These are phyloP conservation scores for Cheilosia vernalis DNA, from an alignment of 2,888 invertebrate genomes.

Conservation along the genomic window DNA sequence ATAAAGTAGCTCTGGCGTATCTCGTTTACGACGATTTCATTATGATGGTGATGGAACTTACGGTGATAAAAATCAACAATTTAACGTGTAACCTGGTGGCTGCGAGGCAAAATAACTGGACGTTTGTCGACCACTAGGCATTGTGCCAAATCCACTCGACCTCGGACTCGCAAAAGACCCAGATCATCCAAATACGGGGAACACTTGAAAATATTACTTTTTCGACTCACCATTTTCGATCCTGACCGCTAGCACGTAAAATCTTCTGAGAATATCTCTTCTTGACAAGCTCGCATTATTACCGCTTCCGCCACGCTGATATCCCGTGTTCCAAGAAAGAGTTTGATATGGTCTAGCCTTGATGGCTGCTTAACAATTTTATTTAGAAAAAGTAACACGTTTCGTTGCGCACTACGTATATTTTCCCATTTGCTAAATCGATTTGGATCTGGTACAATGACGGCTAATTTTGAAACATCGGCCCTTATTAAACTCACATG, in stretches of 20 bases:
- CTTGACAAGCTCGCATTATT: constrained; percentile 14
- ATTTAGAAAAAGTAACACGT: not conserved
- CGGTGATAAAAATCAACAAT: constrained; percentile 44
- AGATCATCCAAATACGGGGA: constrained; percentile 43
- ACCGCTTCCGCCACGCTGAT: not conserved
- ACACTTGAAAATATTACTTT: constrained; percentile 25
- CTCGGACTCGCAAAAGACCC: constrained; percentile 33
- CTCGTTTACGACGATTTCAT: constrained; percentile 53
- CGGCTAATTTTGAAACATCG: not conserved
- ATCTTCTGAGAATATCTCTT: constrained; percentile 25
- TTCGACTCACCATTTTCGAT: not conserved
- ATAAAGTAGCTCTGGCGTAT: constrained; percentile 48
- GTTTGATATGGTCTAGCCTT: not conserved
- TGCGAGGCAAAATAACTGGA: constrained; percentile 52
- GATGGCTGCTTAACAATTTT: not conserved
- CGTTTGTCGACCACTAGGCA: constrained; percentile 16
- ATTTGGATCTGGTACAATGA: constrained; percentile 24
- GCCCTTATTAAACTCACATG: not conserved
- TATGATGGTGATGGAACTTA: constrained; percentile 44
- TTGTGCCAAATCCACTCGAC: constrained; percentile 25
- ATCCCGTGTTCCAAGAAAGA: not conserved
- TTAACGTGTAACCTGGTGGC: constrained; percentile 14
- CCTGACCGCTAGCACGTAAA: not conserved
- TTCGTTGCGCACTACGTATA: constrained; percentile 2
- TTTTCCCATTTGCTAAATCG: constrained; percentile 48